Conservation (phyloP, 2,113 vertebrate genomes). For the Pachycephala philippinensis region DNA sequence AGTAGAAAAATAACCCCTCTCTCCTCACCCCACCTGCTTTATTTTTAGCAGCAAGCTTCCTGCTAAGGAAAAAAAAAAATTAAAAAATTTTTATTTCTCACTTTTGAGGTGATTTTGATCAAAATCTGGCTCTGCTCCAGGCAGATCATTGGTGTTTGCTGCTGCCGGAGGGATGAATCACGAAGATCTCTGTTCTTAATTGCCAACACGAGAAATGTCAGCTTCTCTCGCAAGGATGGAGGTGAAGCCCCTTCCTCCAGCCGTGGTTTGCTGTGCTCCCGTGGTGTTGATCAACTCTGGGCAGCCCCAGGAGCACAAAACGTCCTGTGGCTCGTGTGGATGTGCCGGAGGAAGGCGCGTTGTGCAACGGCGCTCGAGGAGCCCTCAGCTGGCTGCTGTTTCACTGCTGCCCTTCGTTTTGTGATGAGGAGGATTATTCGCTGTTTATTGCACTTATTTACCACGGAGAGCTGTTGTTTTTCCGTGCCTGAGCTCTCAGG, state of each 20-base stretch:
- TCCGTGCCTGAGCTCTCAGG: rapidly evolving
- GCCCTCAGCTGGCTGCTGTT: rapidly evolving
- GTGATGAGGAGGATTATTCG: not conserved
- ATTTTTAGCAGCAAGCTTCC: slow-evolving; percentile 51
- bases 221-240: not conserved
- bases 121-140: slow-evolving; percentile 5
- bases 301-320: not conserved
- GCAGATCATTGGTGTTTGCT: not conserved
- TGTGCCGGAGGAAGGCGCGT: not conserved
- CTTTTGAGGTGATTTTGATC: not conserved
- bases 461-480: rapidly evolving
- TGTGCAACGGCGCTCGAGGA: not conserved
- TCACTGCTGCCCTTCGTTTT: not conserved
- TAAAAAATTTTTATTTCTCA: no score
- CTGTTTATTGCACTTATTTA: not conserved
- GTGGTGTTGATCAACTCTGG: not conserved
- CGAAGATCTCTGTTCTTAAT: not conserved
- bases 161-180: not conserved
- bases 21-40: not conserved
- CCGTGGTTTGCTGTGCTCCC: not conserved
- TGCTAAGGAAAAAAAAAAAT: not conserved
- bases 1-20: slow-evolving; percentile 21
- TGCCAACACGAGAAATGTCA: rapidly evolving
- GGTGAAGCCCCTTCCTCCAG: not conserved
- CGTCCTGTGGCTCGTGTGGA: not conserved